Evolutionary conservation across 2,113 vertebrate species (phyloP).

Genomic region (Lepisosteus oculatus): DNA sequence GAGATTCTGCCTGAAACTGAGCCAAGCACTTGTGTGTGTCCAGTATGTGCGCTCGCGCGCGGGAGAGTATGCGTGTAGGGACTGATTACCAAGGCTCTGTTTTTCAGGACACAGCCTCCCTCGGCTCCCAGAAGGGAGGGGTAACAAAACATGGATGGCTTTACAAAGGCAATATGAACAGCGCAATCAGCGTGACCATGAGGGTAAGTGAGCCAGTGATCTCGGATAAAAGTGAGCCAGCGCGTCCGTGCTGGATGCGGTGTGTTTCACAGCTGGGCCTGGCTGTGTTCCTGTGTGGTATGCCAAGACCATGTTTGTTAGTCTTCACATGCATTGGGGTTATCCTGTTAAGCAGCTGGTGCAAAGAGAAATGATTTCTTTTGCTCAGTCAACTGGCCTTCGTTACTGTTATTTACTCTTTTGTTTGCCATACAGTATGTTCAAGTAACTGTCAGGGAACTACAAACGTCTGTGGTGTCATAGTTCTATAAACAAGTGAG

Average conservation of each 20-base stretch:
- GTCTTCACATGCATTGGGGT: too few species aligned
- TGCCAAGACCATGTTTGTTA: too few species aligned
- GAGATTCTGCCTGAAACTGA: too few species aligned
- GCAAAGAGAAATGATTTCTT: too few species aligned
- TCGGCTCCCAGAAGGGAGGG: conserved; percentile 95
- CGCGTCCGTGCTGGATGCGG: background rate
- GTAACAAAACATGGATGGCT: conserved; percentile 96
- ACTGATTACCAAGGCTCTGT: conserved; percentile 19
- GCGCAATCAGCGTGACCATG: conserved; percentile 97
- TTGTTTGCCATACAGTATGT: too few species aligned
- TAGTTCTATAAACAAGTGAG: too few species aligned
- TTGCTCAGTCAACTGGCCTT: too few species aligned
- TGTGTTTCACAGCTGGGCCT: background rate
- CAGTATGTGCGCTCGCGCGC: background rate
- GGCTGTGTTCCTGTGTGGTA: background rate
- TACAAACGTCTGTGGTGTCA: too few species aligned
- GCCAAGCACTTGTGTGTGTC: background rate
- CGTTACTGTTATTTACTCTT: too few species aligned
- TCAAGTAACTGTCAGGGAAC: too few species aligned
- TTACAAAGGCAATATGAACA: conserved; percentile 98
- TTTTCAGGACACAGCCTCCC: conserved; percentile 86
- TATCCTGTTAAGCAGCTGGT: too few species aligned
- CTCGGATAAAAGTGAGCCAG: background rate
- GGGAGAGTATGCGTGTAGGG: conserved; percentile 20
- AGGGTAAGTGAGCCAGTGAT: conserved; percentile 70